Evolutionary conservation across 1,140 invertebrate species (phyloP), one percentile per base, ranked within the genome.

Genomic region (Scaptodrosophila lebanonensis): DNA sequence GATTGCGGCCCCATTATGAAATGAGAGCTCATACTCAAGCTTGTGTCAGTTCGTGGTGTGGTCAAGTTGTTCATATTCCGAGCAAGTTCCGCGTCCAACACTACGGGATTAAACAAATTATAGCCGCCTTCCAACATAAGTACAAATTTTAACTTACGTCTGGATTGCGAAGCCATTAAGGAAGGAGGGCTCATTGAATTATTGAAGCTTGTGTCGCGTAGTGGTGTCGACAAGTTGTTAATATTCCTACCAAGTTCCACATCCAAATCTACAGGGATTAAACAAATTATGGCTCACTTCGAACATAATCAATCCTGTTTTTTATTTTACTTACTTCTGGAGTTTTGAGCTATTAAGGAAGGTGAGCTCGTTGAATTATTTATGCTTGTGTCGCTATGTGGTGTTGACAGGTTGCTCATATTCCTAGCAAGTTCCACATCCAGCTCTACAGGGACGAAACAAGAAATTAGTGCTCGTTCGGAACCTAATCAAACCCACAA

Each of bases 71-170:
- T 20, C 8, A 69, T 3, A 17, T 52, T 40, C 1, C 35, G 35
- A 1, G 54, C 44, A 11, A 71, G 16, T 12, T 72, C 67, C 2
- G 33, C 51, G 15, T 79, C 51, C n/a, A 30, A 40, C 2, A 68
- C 73, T 77, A 16, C 1, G 9, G 7, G 20, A 4, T 22, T n/a
- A n/a, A 8, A 2, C 32, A 16, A 20, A 32, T 7, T 0, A 2
- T 17, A 11, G 15, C 2, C 1, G 25, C 16, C 20, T 13, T 4
- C 11, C 30, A 20, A 8, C 3, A 36, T 39, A n/a, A 4, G 12
- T 12, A 4, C 5, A 17, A 2, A 20, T 6, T 9, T 5, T 33
- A n/a, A n/a, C n/a, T n/a, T n/a, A n/a, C n/a, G n/a, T n/a, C n/a
- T n/a, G n/a, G n/a, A n/a, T n/a, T n/a, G n/a, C n/a, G n/a, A n/a